Base-by-base conservation (phyloP, 2,888 invertebrate genomes). In the Lathronympha strigana region DNA sequence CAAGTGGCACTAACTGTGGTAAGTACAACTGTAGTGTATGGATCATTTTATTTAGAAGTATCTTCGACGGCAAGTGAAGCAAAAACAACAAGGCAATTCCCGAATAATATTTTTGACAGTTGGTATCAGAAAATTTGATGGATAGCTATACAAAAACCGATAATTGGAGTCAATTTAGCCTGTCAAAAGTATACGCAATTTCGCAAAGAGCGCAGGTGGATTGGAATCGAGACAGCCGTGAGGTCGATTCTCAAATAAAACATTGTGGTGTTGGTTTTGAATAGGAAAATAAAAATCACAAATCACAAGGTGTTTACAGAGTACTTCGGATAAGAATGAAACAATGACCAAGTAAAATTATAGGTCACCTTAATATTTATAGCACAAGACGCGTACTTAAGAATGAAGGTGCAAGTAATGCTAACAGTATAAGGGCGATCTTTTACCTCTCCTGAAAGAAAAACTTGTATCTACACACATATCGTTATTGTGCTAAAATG, bases 121-220 rank as follows among this genome's bases (percentile, higher is more conserved):
- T 15, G 9, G 31, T 45, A 21, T 19, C 21, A 19, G 19, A 51
- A 51, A 33, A 31, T 51, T 6, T 33, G 51, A 31, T 19, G 17
- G 13, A 51, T 31, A 15, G 13, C 31, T 33, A 13, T 21, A 19
- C 19, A 33, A 17, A 19, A 51, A 33, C 51, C 51, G 19, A 19
- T 51, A 51, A 33, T 50, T 51, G 11, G 3, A 33, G 33, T 11
- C 19, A 51, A 33, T 19, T 33, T 51, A 11, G 6, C 11, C 19
- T 33, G 51, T 51, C 51, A 19, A 15, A 51, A 19, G 19, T 8
- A 31, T 49, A 49, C 31, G 31, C 28, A 19, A 50, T 13, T 31
- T 17, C 15, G 28, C 17, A 17, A 23, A 19, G 19, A 13, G 6
- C 33, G 19, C 51, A 51, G 51, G 33, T 51, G 51, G 28, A 15